These are phyloP conservation scores for Apis laboriosa DNA, from an alignment of 1,140 invertebrate genomes.

Conservation along the genomic window DNA sequence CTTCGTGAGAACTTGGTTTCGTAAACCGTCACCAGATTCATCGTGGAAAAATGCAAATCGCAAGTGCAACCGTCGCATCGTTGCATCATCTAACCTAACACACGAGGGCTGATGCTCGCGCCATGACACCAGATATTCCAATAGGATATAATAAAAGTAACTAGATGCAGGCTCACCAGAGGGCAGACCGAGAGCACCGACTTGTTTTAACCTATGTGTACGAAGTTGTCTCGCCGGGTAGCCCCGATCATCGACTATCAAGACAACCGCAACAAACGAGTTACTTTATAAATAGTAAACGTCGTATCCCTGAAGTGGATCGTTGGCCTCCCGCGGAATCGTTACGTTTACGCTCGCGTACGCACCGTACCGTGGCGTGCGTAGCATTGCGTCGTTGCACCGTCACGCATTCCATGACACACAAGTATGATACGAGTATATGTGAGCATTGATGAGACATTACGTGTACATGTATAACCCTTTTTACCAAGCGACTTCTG, in stretches of 20 bases:
- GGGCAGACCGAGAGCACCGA: not conserved
- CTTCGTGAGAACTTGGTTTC: constrained; percentile 38
- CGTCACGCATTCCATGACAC: constrained; percentile 49
- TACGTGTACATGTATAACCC: not conserved
- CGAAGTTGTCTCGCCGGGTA: not conserved
- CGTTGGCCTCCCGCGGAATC: constrained; percentile 52
- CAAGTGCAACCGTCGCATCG: constrained; percentile 26
- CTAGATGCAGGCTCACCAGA: not conserved
- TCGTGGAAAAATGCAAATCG: constrained; percentile 25
- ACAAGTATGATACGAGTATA: not conserved
- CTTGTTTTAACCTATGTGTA: constrained; percentile 13
- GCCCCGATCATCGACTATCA: constrained; percentile 8
- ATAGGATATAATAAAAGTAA: constrained; percentile 27
- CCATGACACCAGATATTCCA: constrained; percentile 42
- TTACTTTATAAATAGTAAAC: constrained; percentile 53
- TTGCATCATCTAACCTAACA: constrained; percentile 40
- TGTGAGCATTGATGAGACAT: constrained; percentile 32
- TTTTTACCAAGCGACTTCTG: not conserved
- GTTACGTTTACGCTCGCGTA: constrained; percentile 62
- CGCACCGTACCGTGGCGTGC: constrained; percentile 47
- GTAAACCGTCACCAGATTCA: not conserved
- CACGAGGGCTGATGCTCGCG: not conserved
- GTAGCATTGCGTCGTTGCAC: constrained; percentile 37
- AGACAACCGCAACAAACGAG: constrained; percentile 33
- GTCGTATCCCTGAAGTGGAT: constrained; percentile 45